Base-by-base conservation (phyloP, 2,797 vertebrate species). In the Gymnothorax javanicus region DNA sequence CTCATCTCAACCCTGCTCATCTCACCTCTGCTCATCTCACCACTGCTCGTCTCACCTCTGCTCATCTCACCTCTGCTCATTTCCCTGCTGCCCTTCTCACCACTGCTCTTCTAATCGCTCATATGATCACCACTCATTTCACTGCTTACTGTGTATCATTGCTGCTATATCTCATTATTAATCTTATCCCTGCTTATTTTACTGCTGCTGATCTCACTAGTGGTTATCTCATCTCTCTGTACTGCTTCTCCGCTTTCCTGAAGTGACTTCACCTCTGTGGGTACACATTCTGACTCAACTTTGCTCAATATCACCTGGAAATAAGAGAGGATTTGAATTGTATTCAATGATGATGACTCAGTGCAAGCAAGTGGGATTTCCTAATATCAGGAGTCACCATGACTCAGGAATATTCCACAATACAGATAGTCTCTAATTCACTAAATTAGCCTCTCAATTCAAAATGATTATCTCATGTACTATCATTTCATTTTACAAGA, bases 31-130 rank as follows among this genome's bases (percentile, higher is more conserved):
- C n/a, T n/a, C n/a, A n/a, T n/a, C n/a, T n/a, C n/a, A n/a, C n/a
- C n/a, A 75, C 33, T 75, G 71, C 33, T 77, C 27, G 17, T 77
- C 12, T 17, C 33, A 50, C 33, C 3, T 20, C 43, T 17, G 33
- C 12, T 93, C 90, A 87, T 27, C 43, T 27, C n/a, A 43, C 2
- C 33, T 43, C 33, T 43, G 33, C 33, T 43, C 33, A 43, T 43
- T 2, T 43, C 33, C 1, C 33, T 2, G 2, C 33, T 2, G 33
- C 33, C 33, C 33, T 43, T 43, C 33, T 43, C 33, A 43, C 33
- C 33, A 1, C 15, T 23, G 27, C 82, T 59, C 88, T 57, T 12
- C n/a, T 64, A 87, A 43, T 43, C 33, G 2, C 33, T 43, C 33
- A 43, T 43, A 43, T 43, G 33, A 43, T 43, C 33, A 43, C 33